Base-by-base conservation (phyloP, 2,797 vertebrate species). In the Pterois miles region DNA sequence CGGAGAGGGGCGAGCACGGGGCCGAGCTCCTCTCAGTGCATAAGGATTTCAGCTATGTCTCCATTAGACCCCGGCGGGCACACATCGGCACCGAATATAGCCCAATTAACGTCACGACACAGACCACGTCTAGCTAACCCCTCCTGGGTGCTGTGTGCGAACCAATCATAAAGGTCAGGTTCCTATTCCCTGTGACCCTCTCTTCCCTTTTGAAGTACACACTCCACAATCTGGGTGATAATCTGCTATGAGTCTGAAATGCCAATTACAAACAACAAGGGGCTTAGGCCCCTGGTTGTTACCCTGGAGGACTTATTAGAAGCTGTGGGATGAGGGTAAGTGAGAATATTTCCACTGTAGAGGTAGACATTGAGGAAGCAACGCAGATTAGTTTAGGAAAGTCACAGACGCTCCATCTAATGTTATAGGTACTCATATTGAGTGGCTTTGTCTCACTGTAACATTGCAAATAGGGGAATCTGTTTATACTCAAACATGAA, bases 21-120 rank as follows among this genome's bases (percentile, higher is more conserved):
- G 76, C 74, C 9, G 68, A 81, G 87, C 79, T 78, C 82, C 82
- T 91, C 87, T 93, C 85, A 91, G 92, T 79, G 81, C 83, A 76
- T 81, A 89, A 91, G 78, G 93, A 95, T 95, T 93, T 88, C 94
- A 95, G 89, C 93, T 93, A 95, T 94, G 92, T 91, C 93, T 94
- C 94, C 92, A 92, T 92, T 87, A 92, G 89, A 89, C 87, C 71
- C 84, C 83, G 62, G 89, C 66, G 81, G 91, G 86, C 88, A 91
- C 85, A 89, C 91, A 87, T 88, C 84, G 54, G 65, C 84, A 83
- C 92, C 92, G 93, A 95, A 94, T 92, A 95, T 94, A 95, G 88
- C 88, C 81, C 92, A 89, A 94, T 95, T 94, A 94, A 93, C 91
- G 93, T 95, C 95, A 95, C 73, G 7, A 80, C 57, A 36, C 71